phyloP scores from a whole-genome alignment of 2,888 invertebrate species.

The Pheosia gnoma region DNA sequence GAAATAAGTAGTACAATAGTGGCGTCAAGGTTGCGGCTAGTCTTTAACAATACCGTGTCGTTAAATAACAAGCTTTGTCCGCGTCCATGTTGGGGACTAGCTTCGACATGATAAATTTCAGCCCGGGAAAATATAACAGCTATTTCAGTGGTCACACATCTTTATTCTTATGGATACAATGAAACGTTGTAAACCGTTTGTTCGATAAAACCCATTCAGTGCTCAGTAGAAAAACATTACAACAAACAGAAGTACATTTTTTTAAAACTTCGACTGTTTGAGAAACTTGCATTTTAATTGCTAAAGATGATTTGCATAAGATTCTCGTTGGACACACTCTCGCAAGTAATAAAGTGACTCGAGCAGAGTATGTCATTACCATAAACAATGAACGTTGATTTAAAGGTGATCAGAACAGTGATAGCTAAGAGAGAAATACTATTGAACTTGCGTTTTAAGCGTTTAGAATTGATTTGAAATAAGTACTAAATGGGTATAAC shows the following conservation, averaged over 20 bases:
- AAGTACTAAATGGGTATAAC: too few species aligned
- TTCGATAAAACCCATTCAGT: not conserved
- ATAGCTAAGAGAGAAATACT: not conserved
- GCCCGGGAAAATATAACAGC: slow-evolving; percentile 37
- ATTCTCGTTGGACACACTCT: slow-evolving; percentile 34
- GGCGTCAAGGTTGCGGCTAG: slow-evolving; percentile 23
- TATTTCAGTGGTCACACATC: slow-evolving; percentile 37
- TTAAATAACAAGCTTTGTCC: slow-evolving; percentile 45
- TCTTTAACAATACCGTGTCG: slow-evolving; percentile 40
- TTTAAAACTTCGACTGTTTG: slow-evolving; percentile 3
- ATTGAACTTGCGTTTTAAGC: too few species aligned
- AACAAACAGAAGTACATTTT: not conserved
- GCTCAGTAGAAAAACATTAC: too few species aligned
- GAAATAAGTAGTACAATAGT: slow-evolving; percentile 26
- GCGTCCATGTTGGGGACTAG: slow-evolving; percentile 32
- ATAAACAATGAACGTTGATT: slow-evolving; percentile 19
- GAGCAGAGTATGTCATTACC: slow-evolving; percentile 21
- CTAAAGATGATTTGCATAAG: slow-evolving; percentile 37
- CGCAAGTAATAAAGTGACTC: slow-evolving; percentile 30
- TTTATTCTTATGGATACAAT: slow-evolving; percentile 15
- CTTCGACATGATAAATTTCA: slow-evolving; percentile 42
- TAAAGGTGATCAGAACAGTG: slow-evolving; percentile 12
- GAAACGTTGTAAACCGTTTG: not conserved
- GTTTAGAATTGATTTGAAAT: too few species aligned
- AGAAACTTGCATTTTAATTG: slow-evolving; percentile 29